Evolutionary conservation across 2,113 vertebrate genomes (phyloP).

Genomic region (Otis tarda): DNA sequence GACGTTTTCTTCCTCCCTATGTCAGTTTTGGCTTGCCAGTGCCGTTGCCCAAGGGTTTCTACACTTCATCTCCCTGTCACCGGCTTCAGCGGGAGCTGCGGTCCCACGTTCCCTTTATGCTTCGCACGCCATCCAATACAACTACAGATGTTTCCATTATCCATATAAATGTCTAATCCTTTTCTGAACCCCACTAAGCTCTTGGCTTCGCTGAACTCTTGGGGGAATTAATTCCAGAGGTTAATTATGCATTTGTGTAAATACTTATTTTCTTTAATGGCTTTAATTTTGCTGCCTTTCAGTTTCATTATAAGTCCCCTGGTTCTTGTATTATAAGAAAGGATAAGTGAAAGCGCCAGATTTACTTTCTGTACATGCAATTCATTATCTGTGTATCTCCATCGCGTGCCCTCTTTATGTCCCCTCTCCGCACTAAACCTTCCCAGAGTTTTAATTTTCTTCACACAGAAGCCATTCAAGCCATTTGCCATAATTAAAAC

Average conservation of each 20-base stretch:
- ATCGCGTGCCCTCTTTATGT: constrained; percentile 44
- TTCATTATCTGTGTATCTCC: constrained; percentile 38
- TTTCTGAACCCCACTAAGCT: constrained; percentile 13
- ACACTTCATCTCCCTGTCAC: not conserved
- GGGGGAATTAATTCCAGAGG: constrained; percentile 27
- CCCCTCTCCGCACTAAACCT: not conserved
- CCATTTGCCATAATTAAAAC: constrained; percentile 62
- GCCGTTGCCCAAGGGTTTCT: not conserved
- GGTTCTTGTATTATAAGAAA: not conserved
- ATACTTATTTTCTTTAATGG: constrained; percentile 64
- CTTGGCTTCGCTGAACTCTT: not conserved
- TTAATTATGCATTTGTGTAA: constrained; percentile 58
- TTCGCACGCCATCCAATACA: not conserved
- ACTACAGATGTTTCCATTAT: not conserved
- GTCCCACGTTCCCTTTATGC: not conserved
- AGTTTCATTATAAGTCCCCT: constrained; percentile 43
- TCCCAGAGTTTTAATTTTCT: constrained; percentile 50
- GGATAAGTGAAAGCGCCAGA: constrained; percentile 35
- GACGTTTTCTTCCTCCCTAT: not conserved
- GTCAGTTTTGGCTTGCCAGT: not conserved
- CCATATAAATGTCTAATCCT: not conserved
- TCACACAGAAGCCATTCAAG: constrained; percentile 36
- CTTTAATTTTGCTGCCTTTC: constrained; percentile 20
- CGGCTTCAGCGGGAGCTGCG: not conserved
- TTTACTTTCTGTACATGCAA: constrained; percentile 34